Percentiles rank a stretch among this genome's conserved stretches.
Conservation (phyloP, 2,113 vertebrate genomes). For the Pungitius pungitius region DNA sequence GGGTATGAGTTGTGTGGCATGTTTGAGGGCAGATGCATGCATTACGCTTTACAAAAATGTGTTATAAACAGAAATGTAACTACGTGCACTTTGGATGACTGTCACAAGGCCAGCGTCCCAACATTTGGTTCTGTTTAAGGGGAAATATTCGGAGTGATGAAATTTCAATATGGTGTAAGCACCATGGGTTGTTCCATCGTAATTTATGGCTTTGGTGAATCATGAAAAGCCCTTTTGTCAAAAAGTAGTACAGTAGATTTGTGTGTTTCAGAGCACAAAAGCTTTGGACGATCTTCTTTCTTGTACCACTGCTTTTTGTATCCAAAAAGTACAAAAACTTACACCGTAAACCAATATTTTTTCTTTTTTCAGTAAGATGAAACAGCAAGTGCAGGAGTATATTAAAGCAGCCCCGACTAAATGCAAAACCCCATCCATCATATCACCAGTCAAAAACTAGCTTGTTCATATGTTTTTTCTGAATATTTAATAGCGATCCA, state of each 20-base stretch:
- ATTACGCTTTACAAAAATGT: background rate
- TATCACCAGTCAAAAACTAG: background rate
- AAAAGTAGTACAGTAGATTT: background rate
- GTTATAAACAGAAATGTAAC: background rate
- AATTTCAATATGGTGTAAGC: slow-evolving; percentile 6
- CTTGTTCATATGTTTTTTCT: slow-evolving; percentile 11
- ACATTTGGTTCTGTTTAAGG: slow-evolving; percentile 25
- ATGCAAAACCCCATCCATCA: slow-evolving; percentile 3
- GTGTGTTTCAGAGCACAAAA: background rate
- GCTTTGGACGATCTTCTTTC: background rate
- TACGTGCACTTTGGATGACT: slow-evolving; percentile 15
- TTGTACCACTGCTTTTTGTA: background rate
- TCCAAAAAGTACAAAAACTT: background rate
- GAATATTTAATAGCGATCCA: slow-evolving; percentile 9
- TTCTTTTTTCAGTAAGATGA: background rate
- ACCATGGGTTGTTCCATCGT: background rate
- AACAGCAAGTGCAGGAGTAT: background rate
- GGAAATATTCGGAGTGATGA: background rate
- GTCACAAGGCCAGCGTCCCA: slow-evolving; percentile 4
- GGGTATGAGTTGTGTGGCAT: background rate
- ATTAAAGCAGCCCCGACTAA: background rate
- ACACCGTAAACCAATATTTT: background rate
- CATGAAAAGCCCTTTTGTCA: background rate
- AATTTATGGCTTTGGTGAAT: slow-evolving; percentile 9
- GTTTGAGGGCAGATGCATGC: no score